Evolutionary conservation across 2,888 invertebrate species (phyloP).

Genomic region (Gerris lacustris): DNA sequence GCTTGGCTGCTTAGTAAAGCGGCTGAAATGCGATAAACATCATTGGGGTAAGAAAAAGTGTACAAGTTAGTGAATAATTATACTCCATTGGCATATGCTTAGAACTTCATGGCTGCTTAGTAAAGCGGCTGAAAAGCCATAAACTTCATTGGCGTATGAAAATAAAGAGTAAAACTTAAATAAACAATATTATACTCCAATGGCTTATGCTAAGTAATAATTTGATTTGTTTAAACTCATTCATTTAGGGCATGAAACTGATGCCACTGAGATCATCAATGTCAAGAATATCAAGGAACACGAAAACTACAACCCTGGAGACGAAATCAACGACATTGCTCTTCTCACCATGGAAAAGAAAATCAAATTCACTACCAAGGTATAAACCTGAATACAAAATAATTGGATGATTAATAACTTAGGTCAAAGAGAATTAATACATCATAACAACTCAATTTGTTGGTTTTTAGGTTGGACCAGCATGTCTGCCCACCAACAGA

Average conservation of each 20-base stretch:
- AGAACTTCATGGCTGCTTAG: neutral
- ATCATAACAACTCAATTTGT: neutral
- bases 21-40: neutral
- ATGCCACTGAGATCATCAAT: neutral
- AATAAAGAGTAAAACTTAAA: neutral
- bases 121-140: neutral
- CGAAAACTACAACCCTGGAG: neutral
- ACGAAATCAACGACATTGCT: neutral
- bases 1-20: neutral
- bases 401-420: too few species aligned
- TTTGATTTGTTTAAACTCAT: neutral
- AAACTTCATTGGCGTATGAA: neutral
- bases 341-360: neutral
- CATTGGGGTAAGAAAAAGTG: too few species aligned
- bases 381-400: neutral
- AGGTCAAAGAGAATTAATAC: too few species aligned
- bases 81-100: too few species aligned
- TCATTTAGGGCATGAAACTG: neutral
- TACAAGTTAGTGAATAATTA: too few species aligned
- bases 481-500: slow-evolving; percentile 2
- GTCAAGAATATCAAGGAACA: neutral
- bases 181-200: too few species aligned
- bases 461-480: slow-evolving; percentile 5
- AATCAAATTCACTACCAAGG: neutral
- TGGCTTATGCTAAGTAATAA: too few species aligned